Evolutionary conservation across 1,140 invertebrate genomes (phyloP), one percentile per base, ranked within the genome.

Genomic region (Trichonephila inaurata): DNA sequence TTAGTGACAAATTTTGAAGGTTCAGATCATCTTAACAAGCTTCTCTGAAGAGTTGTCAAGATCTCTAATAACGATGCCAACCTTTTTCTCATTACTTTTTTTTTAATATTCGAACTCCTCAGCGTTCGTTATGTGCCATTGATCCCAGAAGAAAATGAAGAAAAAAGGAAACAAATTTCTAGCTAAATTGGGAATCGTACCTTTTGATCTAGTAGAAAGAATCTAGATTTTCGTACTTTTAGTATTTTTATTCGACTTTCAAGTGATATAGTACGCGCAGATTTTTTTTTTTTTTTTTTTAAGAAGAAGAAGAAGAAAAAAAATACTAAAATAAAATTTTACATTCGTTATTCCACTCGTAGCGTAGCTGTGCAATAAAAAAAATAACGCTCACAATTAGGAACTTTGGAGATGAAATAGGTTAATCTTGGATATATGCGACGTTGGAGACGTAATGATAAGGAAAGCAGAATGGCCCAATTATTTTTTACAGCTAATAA

Each of bases 21-120:
- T 86, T 40, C 77, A 85, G 64, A 85, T 91, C 90, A 91, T 16
- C 61, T 85, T 92, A 92, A 87, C 85, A 92, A 92, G 91, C 33
- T 72, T 19, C 83, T 21, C 58, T 69, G 62, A 87, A 87, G 91
- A 72, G 62, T 44, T 92, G 83, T 92, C 91, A 92, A 92, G 91
- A 92, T 77, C 64, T 12, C 64, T 58, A 64, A 77, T 92, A 92
- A 92, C 66, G 91, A 92, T 85, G 58, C 83, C 24, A 77, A 24
- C 21, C 33, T 87, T 12, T 3, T 28, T 40, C 82, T 92, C 91
- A 92, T 92, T 92, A 92, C 87, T 92, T 92, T 64, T 85, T 66
- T 44, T 24, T 66, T 66, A 85, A 91, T 16, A 77, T 51, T 33
- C 44, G 33, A 51, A 21, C 44, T 69, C 40, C 62, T 12, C 66